A percentile compares a stretch with the other conserved stretches of the same genome.
Evolutionary conservation across 2,113 vertebrate species (phyloP).

Genomic region (Gymnobelideus leadbeateri): DNA sequence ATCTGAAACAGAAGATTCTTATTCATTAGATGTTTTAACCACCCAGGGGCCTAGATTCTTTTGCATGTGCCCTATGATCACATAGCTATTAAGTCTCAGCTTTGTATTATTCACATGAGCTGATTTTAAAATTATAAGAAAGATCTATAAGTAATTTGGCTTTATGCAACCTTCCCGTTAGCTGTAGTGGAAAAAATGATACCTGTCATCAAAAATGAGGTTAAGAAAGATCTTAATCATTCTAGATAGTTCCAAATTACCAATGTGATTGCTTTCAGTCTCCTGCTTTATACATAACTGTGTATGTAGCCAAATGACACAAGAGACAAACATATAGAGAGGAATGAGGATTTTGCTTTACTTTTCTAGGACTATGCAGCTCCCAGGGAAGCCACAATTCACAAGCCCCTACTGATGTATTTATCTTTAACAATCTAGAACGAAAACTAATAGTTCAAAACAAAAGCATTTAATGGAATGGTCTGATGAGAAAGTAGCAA

Average conservation of each 20-base stretch:
- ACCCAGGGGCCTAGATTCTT: neutral
- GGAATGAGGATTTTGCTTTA: neutral
- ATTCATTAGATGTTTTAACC: neutral
- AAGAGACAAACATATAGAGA: neutral
- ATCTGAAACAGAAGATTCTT: conserved; percentile 31
- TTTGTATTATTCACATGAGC: conserved; percentile 25
- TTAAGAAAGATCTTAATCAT: neutral
- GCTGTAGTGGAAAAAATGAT: neutral
- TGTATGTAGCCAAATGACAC: neutral
- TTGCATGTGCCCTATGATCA: neutral
- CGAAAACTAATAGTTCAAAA: neutral
- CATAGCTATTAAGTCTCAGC: conserved; percentile 28
- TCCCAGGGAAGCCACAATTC: neutral
- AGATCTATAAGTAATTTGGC: neutral
- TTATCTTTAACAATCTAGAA: neutral
- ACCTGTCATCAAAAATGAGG: neutral
- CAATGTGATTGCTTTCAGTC: neutral
- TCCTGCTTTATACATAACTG: neutral
- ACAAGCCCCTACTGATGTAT: neutral
- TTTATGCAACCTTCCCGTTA: neutral
- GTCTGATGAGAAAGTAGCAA: neutral
- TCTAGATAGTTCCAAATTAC: neutral
- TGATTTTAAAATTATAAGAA: neutral
- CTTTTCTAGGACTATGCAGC: neutral
- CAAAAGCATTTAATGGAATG: neutral